Evolutionary conservation across 1,140 invertebrate species (phyloP), one percentile per base, ranked within the genome.

Genomic region (Hylaeus volcanicus): DNA sequence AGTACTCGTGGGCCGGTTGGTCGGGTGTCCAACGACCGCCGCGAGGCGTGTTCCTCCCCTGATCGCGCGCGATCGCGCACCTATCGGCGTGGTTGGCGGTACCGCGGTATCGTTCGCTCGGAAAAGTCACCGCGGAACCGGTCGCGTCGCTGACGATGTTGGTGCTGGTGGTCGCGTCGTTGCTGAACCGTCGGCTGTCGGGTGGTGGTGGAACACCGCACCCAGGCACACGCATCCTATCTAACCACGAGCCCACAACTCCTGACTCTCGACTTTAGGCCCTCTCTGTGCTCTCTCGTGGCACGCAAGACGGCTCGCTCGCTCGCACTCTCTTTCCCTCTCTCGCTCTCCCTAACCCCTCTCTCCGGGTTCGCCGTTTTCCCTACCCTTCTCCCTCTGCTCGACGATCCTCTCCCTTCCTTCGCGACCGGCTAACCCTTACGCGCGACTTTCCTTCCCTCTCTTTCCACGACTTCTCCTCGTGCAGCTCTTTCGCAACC

Each of bases 211-310:
- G 88, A 81, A 91, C 92, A 92, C 92, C 91, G 92, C 92, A 90
- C 91, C 91, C 92, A 93, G 88, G 90, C 89, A 92, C 92, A 92
- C 92, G 93, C 93, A 93, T 93, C 92, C 92, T 93, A 93, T 85
- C 92, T 89, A 91, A 90, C 78, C 84, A 64, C 91, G 90, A 88
- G 88, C 89, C 26, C 90, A 90, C 92, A 92, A 72, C 89, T 90
- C 87, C 85, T 89, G 89, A 91, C 91, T 90, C 81, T 88, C 79
- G 79, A 82, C 84, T 88, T 88, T 82, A 77, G 70, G 77, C 68
- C 78, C 81, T 77, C 81, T 87, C 79, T 78, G 76, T 74, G 64
- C 75, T 75, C 45, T 76, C 81, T 74, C 74, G 69, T 83, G 74
- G 45, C 84, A 61, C 81, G 74, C 53, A 73, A 78, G 53, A 56